Percentiles rank a stretch among this genome's conserved stretches.
phyloP scores from a whole-genome alignment of 1,140 invertebrate genomes.

The Aradophagus sp. region DNA sequence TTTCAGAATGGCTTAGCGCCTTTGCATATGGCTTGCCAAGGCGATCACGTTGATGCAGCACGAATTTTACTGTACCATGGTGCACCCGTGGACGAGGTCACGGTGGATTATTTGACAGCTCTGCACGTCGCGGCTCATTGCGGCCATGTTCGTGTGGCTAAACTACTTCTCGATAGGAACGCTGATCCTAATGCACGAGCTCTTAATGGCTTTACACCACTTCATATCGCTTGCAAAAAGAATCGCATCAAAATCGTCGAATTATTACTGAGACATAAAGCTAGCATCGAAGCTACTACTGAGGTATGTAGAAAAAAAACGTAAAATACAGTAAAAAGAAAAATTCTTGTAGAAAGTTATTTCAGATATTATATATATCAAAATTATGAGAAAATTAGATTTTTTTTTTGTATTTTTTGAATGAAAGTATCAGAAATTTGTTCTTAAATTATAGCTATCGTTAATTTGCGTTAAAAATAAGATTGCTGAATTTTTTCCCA shows the following conservation, averaged over 20 bases:
- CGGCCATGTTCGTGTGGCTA: conserved; percentile 96
- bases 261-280: conserved; percentile 95
- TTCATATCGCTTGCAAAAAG: conserved; percentile 99
- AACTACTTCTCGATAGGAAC: conserved; percentile 92
- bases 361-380: too few relatives aligned
- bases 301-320: conserved; percentile 75
- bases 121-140: conserved; percentile 97
- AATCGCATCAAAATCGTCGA: conserved; percentile 98
- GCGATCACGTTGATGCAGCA: conserved; percentile 97
- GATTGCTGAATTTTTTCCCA: too few relatives aligned
- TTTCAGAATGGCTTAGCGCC: conserved; percentile 90
- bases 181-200: conserved; percentile 98
- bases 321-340: too few relatives aligned
- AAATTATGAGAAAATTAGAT: too few relatives aligned
- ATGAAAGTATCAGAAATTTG: too few relatives aligned
- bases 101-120: conserved; percentile 97
- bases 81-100: conserved; percentile 97
- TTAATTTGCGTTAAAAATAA: too few relatives aligned
- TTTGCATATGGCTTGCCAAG: conserved; percentile 95
- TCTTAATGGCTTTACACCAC: conserved; percentile 97
- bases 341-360: too few relatives aligned
- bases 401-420: too few relatives aligned
- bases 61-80: conserved; percentile 93
- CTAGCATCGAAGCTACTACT: conserved; percentile 90
- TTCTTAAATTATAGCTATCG: too few relatives aligned